phyloP scores from a whole-genome alignment of 2,888 invertebrate genomes.

The Chymomyza fuscimana region DNA sequence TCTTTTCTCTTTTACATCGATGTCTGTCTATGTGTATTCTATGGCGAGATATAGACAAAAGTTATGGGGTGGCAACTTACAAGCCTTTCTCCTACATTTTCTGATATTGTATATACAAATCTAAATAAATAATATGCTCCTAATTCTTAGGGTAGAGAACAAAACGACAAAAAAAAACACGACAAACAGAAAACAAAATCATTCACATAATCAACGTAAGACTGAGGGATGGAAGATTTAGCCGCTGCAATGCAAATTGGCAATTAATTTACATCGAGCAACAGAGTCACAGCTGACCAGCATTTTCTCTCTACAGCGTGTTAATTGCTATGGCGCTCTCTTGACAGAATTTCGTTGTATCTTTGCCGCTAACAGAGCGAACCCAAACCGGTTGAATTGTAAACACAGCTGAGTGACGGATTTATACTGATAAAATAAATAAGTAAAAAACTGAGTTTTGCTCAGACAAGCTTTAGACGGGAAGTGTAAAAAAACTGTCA shows the following conservation, averaged over 20 bases:
- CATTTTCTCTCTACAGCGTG: not conserved
- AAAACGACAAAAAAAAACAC: not conserved
- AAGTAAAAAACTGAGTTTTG: not conserved
- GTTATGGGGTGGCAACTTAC: no score
- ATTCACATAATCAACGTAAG: not conserved
- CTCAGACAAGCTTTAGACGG: no score
- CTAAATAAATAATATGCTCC: no score
- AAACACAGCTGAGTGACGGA: not conserved
- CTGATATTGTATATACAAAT: no score
- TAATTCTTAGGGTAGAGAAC: not conserved
- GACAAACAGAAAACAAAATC: no score
- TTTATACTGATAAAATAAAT: not conserved
- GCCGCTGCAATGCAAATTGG: not conserved
- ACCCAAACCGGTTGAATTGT: not conserved
- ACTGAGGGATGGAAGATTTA: not conserved
- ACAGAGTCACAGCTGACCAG: not conserved
- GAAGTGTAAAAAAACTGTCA: not conserved
- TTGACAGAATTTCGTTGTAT: not conserved
- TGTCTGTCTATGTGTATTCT: no score
- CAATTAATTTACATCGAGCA: not conserved
- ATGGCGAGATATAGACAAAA: no score
- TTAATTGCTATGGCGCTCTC: not conserved
- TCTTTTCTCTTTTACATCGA: no score
- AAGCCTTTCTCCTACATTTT: no score
- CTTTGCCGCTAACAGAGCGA: not conserved